Base-by-base conservation (phyloP, 2,113 vertebrate species). In the cattle (Bos taurus) region DNA sequence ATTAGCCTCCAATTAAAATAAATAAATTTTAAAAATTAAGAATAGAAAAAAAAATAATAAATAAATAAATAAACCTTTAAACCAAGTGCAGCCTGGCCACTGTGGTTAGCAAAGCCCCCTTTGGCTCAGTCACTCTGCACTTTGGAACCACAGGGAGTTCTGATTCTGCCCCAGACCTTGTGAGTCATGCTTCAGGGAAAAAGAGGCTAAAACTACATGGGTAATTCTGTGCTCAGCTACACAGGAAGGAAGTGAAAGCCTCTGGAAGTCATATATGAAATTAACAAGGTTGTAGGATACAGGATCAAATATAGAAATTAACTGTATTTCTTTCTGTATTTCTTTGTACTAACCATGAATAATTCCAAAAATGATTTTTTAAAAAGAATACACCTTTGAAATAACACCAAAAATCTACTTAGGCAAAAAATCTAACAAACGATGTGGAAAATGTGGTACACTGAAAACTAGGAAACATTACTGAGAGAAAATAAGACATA, bases 391-490 rank as follows among this genome's bases (percentile, higher is more conserved):
- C 43, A 52, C 36, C 56, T 86, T 82, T 40, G 90, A 86, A 93
- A 95, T 48, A 85, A 86, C 6, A 82, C 40, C 46, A 33, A 40
- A 85, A 74, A 30, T 26, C 88, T 83, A 82, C 60, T 64, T 85
- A 57, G 40, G 17, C 94, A 95, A 80, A 94, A 78, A 46, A 50
- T 59, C 78, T 90, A 92, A 82, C n/a, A 94, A 86, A 89, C n/a
- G 1, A 17, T 74, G 2, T 67, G 19, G 71, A 94, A 92, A 23
- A 28, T 54, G 46, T 85, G 10, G 13, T 81, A 64, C 8, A n/a
- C 28, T 78, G 30, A 74, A 94, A 97, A 81, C 54, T 77, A 26
- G 8, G 28, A 96, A 85, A 36, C n/a, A 52, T 40, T 88, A 80
- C 17, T 77, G 36, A 80, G 36, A 88, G 28, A 50, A 91, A 74